These are phyloP conservation scores for Lemur catta DNA, from an alignment of 2,797 vertebrate genomes.

Conservation along the genomic window DNA sequence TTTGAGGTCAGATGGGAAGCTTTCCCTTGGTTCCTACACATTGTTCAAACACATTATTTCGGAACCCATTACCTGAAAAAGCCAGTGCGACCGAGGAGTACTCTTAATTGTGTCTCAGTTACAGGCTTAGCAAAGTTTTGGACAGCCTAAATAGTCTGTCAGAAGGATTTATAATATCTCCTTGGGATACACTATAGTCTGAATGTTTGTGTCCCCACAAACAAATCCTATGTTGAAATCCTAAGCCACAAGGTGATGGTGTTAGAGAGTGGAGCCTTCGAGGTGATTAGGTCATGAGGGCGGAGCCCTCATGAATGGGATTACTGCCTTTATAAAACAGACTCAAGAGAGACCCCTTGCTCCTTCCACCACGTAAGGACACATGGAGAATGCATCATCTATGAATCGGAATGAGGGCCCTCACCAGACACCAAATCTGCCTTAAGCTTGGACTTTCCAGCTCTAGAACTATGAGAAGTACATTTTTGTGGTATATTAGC, in stretches of 20 bases:
- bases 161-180: not conserved
- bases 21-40: not conserved
- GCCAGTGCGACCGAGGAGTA: not conserved
- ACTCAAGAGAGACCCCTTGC: not conserved
- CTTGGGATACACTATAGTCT: not conserved
- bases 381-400: not conserved
- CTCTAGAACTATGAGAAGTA: not conserved
- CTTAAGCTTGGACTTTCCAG: not conserved
- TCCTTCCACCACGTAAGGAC: not conserved
- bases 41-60: not conserved
- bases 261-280: not conserved
- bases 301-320: not conserved
- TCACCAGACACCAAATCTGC: not conserved
- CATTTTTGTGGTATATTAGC: not conserved
- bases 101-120: not conserved
- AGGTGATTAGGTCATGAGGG: not conserved
- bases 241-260: not conserved
- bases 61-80: not conserved
- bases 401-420: not conserved
- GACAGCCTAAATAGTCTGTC: not conserved
- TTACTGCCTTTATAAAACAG: not conserved
- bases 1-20: not conserved
- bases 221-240: not conserved
- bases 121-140: not conserved
- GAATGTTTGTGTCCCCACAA: not conserved